Evolutionary conservation across 2,888 invertebrate species (phyloP).

Genomic region (Microplitis manilae): DNA sequence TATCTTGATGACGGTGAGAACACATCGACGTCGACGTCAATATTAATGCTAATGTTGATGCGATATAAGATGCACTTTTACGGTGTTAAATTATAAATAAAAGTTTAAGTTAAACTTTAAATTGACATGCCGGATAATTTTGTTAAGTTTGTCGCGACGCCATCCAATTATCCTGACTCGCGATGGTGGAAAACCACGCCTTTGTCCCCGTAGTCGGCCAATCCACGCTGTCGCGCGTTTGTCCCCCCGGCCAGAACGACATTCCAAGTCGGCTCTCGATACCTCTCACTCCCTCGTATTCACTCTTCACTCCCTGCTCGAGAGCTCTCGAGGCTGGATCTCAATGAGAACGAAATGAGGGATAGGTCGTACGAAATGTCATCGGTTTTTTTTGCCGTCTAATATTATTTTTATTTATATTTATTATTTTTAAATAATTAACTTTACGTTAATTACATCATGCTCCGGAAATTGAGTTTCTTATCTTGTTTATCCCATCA

Average conservation of each 20-base stretch:
- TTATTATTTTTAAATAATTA: neutral
- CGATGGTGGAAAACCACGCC: slow-evolving; percentile 71
- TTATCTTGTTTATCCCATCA: slow-evolving; percentile 6
- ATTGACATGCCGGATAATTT: neutral
- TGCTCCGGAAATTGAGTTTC: slow-evolving; percentile 17
- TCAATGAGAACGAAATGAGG: too few species aligned
- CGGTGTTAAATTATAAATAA: too few species aligned
- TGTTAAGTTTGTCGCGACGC: slow-evolving; percentile 40
- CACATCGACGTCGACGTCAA: neutral
- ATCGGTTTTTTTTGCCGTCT: neutral
- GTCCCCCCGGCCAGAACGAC: slow-evolving; percentile 58
- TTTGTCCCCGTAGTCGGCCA: slow-evolving; percentile 66
- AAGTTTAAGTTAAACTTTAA: too few species aligned
- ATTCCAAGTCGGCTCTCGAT: slow-evolving; percentile 56
- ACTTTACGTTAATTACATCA: neutral
- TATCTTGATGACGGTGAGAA: neutral
- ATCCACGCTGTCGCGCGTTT: slow-evolving; percentile 64
- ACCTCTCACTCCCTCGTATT: slow-evolving; percentile 37
- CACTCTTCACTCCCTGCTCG: neutral
- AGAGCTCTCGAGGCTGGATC: neutral
- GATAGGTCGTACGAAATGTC: neutral
- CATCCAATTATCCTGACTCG: slow-evolving; percentile 63
- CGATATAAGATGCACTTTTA: too few species aligned
- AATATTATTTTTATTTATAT: neutral
- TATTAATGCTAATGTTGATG: too few species aligned